Conservation (phyloP, 2,888 invertebrate genomes). For the Meta bourneti region DNA sequence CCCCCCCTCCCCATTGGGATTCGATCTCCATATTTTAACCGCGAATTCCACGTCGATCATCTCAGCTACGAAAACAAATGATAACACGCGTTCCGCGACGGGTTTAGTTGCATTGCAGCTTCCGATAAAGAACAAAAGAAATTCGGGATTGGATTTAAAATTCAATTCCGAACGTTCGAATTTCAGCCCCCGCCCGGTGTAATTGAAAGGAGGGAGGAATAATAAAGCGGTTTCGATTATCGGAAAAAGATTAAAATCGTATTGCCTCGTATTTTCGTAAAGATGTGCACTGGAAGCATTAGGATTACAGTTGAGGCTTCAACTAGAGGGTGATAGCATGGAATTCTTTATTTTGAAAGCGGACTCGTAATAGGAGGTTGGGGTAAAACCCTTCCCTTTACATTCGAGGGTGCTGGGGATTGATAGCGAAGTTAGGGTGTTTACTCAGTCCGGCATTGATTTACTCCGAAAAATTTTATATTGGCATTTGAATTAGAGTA, state of each 20-base stretch:
- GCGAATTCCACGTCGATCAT: not conserved
- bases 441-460: not conserved
- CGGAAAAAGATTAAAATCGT: slow-evolving; percentile 66
- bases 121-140: not conserved
- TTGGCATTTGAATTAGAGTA: not conserved
- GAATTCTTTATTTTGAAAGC: not conserved
- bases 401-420: not conserved
- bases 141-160: slow-evolving; percentile 5
- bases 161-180: slow-evolving; percentile 20
- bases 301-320: not conserved
- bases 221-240: slow-evolving; percentile 66
- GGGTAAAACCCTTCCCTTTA: not conserved
- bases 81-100: not conserved
- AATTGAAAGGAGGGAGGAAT: slow-evolving; percentile 38
- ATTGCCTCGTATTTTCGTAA: not conserved
- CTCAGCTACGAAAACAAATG: not conserved
- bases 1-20: no score
- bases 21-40: not conserved
- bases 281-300: not conserved
- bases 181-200: slow-evolving; percentile 9
- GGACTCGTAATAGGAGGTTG: not conserved
- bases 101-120: not conserved
- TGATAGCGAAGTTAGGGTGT: not conserved
- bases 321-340: not conserved
- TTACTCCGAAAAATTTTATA: not conserved